phyloP scores from a whole-genome alignment of 2,797 vertebrate species.

The Enteromius paludinosus region DNA sequence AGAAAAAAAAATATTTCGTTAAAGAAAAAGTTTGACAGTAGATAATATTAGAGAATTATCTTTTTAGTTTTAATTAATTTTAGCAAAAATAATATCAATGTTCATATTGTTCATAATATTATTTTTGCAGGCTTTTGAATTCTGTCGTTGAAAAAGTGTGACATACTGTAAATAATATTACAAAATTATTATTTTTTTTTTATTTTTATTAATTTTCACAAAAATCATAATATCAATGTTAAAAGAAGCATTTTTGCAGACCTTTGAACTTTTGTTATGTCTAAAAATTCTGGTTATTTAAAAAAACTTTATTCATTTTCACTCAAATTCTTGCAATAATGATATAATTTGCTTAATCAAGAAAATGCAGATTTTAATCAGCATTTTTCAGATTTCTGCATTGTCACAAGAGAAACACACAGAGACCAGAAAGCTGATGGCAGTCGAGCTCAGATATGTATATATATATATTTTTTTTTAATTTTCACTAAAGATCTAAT shows the following conservation, averaged over 20 bases:
- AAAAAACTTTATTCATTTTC: background rate
- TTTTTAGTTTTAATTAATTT: too few relatives aligned
- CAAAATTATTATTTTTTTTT: background rate
- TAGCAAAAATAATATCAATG: too few relatives aligned
- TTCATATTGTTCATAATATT: too few relatives aligned
- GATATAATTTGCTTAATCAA: background rate
- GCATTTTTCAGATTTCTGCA: background rate
- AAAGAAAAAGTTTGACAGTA: too few relatives aligned
- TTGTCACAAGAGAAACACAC: background rate
- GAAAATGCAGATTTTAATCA: background rate
- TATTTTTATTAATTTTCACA: background rate
- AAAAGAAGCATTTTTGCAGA: background rate
- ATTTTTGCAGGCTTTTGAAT: background rate
- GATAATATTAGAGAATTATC: too few relatives aligned
- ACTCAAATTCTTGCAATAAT: background rate
- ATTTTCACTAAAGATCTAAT: background rate
- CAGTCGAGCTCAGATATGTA: too few relatives aligned
- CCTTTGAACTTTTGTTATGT: background rate
- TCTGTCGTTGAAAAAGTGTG: background rate
- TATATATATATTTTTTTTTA: background rate
- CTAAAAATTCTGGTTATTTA: background rate
- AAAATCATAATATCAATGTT: background rate
- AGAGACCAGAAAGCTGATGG: too few relatives aligned
- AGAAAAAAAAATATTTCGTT: background rate
- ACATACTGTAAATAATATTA: background rate